Percentiles rank a stretch among this genome's conserved stretches.
These are phyloP conservation scores for Actinemys pallida DNA, from an alignment of 2,113 vertebrate genomes.

Conservation along the genomic window DNA sequence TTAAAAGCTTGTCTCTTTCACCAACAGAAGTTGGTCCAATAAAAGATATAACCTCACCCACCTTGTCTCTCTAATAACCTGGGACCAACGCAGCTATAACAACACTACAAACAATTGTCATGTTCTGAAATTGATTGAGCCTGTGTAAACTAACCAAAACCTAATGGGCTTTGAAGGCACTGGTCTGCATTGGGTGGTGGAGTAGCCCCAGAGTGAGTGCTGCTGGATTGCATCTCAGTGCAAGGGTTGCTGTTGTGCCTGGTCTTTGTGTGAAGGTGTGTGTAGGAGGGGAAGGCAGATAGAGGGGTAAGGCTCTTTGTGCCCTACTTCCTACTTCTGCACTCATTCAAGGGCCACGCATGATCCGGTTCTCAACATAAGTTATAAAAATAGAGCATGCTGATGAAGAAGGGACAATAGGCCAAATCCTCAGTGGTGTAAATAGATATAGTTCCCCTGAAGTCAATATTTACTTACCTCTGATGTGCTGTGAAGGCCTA, in stretches of 20 bases:
- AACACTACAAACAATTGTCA: neutral
- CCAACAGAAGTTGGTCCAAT: neutral
- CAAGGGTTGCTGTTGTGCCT: neutral
- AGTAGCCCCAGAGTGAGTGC: neutral
- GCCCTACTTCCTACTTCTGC: neutral
- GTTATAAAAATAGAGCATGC: neutral
- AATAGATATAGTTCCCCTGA: neutral
- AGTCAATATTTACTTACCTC: neutral
- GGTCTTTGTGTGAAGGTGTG: neutral
- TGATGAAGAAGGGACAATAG: rapidly evolving
- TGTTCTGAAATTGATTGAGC: neutral
- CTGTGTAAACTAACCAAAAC: neutral
- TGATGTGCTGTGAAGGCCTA: neutral
- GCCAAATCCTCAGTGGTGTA: neutral
- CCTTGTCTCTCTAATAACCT: neutral
- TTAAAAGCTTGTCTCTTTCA: neutral
- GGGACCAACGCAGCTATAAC: neutral
- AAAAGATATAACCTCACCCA: neutral
- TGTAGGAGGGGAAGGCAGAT: neutral
- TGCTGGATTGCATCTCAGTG: neutral
- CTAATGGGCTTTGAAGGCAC: neutral
- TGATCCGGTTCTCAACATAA: neutral
- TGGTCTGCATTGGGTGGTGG: neutral
- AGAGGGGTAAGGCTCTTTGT: neutral
- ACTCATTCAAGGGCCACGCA: neutral